Evolutionary conservation across 1,140 invertebrate species (phyloP).

Genomic region (Nebria ingens): DNA sequence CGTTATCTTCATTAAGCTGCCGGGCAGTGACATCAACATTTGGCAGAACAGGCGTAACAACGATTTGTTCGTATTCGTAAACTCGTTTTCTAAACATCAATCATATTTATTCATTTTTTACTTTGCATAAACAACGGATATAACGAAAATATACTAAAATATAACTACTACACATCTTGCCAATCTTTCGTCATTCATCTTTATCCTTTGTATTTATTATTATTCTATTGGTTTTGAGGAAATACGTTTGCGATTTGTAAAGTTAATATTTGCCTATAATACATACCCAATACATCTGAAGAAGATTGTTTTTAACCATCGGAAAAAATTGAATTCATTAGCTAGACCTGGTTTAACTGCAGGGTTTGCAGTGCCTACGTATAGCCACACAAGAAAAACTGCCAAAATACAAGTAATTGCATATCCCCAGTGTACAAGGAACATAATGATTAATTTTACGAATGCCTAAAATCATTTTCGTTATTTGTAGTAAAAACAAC

Average conservation of each 20-base stretch:
- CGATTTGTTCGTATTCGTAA: constrained; percentile 78
- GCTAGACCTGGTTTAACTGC: constrained; percentile 86
- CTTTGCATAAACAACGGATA: constrained; percentile 1
- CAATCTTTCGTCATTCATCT: no score
- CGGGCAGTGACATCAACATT: constrained; percentile 70
- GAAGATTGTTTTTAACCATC: constrained; percentile 67
- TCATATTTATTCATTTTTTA: constrained; percentile 11
- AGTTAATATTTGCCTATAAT: constrained; percentile 6
- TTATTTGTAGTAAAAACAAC: no score
- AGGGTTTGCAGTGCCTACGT: constrained; percentile 88
- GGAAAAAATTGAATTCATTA: constrained; percentile 76
- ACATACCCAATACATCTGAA: constrained; percentile 70
- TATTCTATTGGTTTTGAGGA: no score
- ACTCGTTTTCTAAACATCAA: constrained; percentile 51
- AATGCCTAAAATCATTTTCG: constrained; percentile 67
- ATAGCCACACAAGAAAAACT: constrained; percentile 80
- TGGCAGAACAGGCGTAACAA: constrained; percentile 77
- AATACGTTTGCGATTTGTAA: not conserved
- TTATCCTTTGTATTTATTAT: constrained; percentile 3
- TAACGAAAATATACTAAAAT: no score
- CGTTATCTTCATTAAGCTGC: constrained; percentile 88
- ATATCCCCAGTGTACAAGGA: constrained; percentile 87
- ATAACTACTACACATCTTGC: no score
- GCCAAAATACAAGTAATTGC: constrained; percentile 70
- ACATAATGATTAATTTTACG: constrained; percentile 83